phyloP scores from a whole-genome alignment of 2,113 vertebrate species.

The Corvus moneduloides region DNA sequence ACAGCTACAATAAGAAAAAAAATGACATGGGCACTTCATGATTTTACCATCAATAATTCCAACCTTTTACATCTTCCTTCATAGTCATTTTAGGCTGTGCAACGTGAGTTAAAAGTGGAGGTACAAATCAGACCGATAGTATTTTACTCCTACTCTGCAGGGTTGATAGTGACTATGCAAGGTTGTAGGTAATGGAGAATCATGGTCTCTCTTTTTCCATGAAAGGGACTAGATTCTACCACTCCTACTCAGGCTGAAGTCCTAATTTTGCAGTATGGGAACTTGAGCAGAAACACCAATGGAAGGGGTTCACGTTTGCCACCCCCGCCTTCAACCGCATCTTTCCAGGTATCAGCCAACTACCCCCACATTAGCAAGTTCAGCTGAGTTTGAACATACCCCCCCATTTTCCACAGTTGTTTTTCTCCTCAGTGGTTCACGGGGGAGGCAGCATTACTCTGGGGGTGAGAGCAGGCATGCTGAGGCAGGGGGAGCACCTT shows the following conservation, averaged over 20 bases:
- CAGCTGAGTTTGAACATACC: not conserved
- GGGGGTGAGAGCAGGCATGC: not conserved
- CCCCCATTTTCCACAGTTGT: not conserved
- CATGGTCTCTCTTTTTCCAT: conserved; percentile 25
- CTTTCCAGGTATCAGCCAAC: conserved; percentile 1
- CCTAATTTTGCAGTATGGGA: not conserved
- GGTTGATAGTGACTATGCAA: not conserved
- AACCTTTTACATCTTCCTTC: not conserved
- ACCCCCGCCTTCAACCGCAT: not conserved
- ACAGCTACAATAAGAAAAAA: not conserved
- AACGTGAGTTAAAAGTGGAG: not conserved
- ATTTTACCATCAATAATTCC: conserved; percentile 19
- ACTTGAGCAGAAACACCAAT: not conserved
- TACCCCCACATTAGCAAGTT: not conserved
- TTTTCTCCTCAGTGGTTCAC: not conserved
- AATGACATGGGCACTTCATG: not conserved
- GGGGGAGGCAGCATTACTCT: rapidly evolving
- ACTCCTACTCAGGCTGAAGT: conserved; percentile 44
- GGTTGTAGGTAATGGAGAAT: conserved; percentile 29
- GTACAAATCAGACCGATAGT: conserved; percentile 22
- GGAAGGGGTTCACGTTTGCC: not conserved
- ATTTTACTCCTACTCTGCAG: conserved; percentile 41
- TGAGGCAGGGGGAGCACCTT: not conserved
- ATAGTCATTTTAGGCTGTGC: conserved; percentile 4
- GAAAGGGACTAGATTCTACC: not conserved